Conservation (phyloP, 2,113 vertebrate genomes). For the Protobothrops flavoviridis region DNA sequence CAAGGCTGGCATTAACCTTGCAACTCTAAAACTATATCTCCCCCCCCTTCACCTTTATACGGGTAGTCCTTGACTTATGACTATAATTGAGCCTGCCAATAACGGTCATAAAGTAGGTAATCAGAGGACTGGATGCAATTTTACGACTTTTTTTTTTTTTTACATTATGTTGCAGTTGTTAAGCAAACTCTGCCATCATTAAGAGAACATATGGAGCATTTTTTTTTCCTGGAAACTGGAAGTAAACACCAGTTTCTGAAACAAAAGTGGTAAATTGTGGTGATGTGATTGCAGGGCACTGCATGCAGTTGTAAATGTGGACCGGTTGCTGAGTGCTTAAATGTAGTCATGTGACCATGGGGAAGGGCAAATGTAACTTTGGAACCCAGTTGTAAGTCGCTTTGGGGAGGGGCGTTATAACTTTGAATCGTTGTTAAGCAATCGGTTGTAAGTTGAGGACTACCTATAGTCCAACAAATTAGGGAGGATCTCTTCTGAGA, state of each 20-base stretch:
- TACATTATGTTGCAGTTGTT: not conserved
- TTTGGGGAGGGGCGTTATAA: not conserved
- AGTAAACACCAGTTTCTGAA: no score
- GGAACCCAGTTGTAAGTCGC: not conserved
- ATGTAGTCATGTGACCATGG: not conserved
- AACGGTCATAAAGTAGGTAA: not conserved
- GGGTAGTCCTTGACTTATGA: not conserved
- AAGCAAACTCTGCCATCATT: not conserved
- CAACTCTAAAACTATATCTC: not conserved
- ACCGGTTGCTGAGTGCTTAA: not conserved
- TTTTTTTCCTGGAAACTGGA: not conserved
- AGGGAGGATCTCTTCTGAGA: not conserved
- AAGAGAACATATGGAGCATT: not conserved
- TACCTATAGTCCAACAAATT: not conserved
- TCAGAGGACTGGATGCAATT: not conserved
- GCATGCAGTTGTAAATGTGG: not conserved
- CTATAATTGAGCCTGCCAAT: not conserved
- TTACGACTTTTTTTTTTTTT: not conserved
- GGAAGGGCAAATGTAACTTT: not conserved
- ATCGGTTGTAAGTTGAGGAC: not conserved
- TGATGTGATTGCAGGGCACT: not conserved
- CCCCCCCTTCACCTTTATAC: not conserved
- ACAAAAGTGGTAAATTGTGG: not conserved
- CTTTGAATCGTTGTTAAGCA: not conserved
- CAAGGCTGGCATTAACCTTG: not conserved